phyloP scores from a whole-genome alignment of 1,140 invertebrate species.

The Popillia japonica region DNA sequence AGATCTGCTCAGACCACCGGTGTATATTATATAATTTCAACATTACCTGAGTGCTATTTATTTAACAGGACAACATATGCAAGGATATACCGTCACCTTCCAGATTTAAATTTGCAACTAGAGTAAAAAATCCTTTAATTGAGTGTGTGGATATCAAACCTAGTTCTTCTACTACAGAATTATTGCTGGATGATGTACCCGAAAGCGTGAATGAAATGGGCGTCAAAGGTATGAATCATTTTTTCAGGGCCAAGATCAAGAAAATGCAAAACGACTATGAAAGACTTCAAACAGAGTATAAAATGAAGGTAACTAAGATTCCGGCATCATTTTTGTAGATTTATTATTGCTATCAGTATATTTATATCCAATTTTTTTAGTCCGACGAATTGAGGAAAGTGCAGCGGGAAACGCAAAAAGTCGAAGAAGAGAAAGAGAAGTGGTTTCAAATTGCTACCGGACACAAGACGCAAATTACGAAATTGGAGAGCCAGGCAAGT shows the following conservation, averaged over 20 bases:
- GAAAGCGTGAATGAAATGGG: slow-evolving; percentile 48
- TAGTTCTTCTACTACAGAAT: neutral
- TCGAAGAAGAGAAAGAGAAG: slow-evolving; percentile 60
- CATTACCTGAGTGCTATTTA: too few relatives aligned
- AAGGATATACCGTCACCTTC: neutral
- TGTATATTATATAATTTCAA: too few relatives aligned
- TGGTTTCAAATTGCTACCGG: slow-evolving; percentile 56
- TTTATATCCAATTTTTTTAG: slow-evolving; percentile 49
- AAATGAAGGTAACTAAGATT: slow-evolving; percentile 57
- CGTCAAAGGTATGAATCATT: slow-evolving; percentile 55
- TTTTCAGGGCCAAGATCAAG: slow-evolving; percentile 62
- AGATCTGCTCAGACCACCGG: too few relatives aligned
- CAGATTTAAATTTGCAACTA: neutral
- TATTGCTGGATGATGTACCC: slow-evolving; percentile 39
- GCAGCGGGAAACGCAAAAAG: slow-evolving; percentile 60
- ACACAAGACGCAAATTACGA: slow-evolving; percentile 56
- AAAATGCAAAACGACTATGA: slow-evolving; percentile 60
- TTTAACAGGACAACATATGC: slow-evolving; percentile 29
- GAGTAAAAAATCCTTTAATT: neutral
- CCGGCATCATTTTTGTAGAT: neutral
- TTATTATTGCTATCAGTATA: slow-evolving; percentile 37
- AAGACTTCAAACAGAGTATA: slow-evolving; percentile 58
- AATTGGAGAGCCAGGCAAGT: slow-evolving; percentile 58
- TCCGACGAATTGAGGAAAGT: slow-evolving; percentile 58
- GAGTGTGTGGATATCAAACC: neutral